Evolutionary conservation across 2,888 invertebrate species (phyloP).

Genomic region (Idaea biselata): DNA sequence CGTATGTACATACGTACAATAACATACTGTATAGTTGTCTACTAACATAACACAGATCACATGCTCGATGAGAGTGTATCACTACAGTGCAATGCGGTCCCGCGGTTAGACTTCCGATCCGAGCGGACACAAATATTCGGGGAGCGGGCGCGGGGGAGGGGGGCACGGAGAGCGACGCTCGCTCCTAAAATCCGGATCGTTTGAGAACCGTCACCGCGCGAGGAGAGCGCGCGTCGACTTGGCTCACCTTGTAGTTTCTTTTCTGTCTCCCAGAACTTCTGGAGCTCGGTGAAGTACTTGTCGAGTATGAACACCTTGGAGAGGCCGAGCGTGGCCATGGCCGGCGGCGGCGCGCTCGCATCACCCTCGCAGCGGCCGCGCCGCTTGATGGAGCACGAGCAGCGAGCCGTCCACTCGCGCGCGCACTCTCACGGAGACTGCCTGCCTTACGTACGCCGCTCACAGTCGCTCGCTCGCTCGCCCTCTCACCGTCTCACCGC

Average conservation of each 20-base stretch:
- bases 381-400: slow-evolving; percentile 43
- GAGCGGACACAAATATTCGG: not conserved
- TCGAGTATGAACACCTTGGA: slow-evolving; percentile 98
- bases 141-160: not conserved
- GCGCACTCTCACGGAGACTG: slow-evolving; percentile 16
- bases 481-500: slow-evolving; percentile 19
- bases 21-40: no score
- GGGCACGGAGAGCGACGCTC: not conserved
- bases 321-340: slow-evolving; percentile 97
- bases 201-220: not conserved
- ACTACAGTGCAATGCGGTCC: no score
- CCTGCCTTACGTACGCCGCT: slow-evolving; percentile 16
- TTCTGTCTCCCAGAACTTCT: slow-evolving; percentile 98
- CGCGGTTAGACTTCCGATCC: not conserved
- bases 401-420: slow-evolving; percentile 24
- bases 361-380: slow-evolving; percentile 65
- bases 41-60: no score
- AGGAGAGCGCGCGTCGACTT: slow-evolving; percentile 12
- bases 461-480: slow-evolving; percentile 19
- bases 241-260: slow-evolving; percentile 95
- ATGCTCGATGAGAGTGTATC: no score
- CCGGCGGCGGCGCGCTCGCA: slow-evolving; percentile 70
- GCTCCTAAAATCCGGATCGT: not conserved
- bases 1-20: no score
- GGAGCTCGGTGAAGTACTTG: slow-evolving; percentile 97